Evolutionary conservation across 2,888 invertebrate genomes (phyloP), one percentile per base, ranked within the genome.

Genomic region (Tachystola acroxantha): DNA sequence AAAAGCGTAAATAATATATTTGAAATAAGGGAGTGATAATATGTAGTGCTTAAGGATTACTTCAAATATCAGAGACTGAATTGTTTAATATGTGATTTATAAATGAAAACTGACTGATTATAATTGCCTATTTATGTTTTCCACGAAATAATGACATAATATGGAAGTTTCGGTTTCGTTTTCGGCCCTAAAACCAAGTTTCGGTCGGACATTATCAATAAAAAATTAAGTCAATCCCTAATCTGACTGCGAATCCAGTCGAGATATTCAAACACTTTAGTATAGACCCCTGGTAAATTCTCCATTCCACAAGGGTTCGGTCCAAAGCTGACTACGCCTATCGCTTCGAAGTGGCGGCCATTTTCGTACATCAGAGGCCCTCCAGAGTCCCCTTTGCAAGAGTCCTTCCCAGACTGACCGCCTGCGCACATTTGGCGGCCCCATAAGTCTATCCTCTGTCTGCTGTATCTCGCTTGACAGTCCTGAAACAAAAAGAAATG

Each of bases 301-400:
- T 71, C 64, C 56, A 81, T 79, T 0, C 91, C 92, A 51, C 92
- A 92, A 0, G 88, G 88, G 0, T 81, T 76, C 0, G 90, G 89
- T 1, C 92, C 92, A 48, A 89, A 91, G 7, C 91, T 92, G 9
- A 91, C 91, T 2, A 92, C 67, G 0, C 92, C 92, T 0, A 63
- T 40, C 0, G 64, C 54, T 27, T 78, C 77, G 11, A 61, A 63
- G 1, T 37, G 44, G 6, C 53, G 53, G 3, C 48, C 55, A 12
- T 62, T 66, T 6, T 74, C 60, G 7, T 59, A 62, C 86, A 91
- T 91, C 2, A 92, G 72, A 0, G 92, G 91, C 0, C 92, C 92
- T 0, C 92, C 92, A 20, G 90, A 90, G 53, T 91, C 91, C 0
- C 91, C 91, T 26, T 79, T 66, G 51, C 91, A 92, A 1, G 91